phyloP scores from a whole-genome alignment of 1,140 invertebrate genomes.

The Luehdorfia chinensis region DNA sequence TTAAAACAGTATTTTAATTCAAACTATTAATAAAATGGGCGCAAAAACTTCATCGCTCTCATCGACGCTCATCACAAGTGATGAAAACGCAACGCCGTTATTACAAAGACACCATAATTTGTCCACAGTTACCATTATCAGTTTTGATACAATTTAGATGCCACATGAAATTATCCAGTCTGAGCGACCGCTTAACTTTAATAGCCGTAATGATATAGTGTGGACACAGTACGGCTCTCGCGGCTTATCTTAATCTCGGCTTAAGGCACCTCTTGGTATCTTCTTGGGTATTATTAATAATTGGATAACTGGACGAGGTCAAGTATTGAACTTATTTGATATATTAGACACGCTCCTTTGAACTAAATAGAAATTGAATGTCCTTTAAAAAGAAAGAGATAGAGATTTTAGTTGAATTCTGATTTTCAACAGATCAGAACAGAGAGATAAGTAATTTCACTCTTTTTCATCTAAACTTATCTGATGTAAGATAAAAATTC shows the following conservation, averaged over 20 bases:
- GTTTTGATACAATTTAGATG: conserved; percentile 58
- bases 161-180: conserved; percentile 38
- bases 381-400: too few species aligned
- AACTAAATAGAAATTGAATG: too few species aligned
- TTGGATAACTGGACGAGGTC: conserved; percentile 53
- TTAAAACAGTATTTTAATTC: too few species aligned
- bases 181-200: conserved; percentile 36
- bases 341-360: too few species aligned
- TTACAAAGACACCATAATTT: conserved; percentile 39
- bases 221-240: conserved; percentile 37
- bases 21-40: too few species aligned
- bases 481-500: background rate
- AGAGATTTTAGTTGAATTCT: too few species aligned
- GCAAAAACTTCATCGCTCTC: too few species aligned
- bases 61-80: too few species aligned
- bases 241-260: conserved; percentile 60
- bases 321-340: conserved; percentile 46
- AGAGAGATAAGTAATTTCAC: too few species aligned
- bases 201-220: conserved; percentile 53
- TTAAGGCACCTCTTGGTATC: conserved; percentile 50
- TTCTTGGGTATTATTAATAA: conserved; percentile 63
- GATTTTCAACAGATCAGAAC: too few species aligned
- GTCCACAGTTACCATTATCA: conserved; percentile 26
- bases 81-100: conserved; percentile 21
- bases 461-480: conserved; percentile 1